Percentiles rank a stretch among this genome's conserved stretches.
These are phyloP conservation scores for Mesoclemmys tuberculata DNA, from an alignment of 2,113 vertebrate species.

Conservation along the genomic window DNA sequence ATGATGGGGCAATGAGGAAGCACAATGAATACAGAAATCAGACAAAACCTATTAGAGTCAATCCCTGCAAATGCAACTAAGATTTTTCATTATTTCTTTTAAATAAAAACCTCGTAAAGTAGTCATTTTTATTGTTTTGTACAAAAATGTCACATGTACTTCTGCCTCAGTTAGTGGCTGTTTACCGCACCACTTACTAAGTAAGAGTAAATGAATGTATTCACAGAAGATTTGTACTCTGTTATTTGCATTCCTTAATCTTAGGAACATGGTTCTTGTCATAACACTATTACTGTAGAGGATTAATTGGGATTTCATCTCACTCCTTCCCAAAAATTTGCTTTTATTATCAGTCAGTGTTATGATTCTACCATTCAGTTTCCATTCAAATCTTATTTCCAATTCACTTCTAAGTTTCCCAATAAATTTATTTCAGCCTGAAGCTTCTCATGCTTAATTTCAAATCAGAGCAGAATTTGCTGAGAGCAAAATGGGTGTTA, in stretches of 20 bases:
- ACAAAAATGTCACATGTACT: fast-evolving
- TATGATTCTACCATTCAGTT: neutral
- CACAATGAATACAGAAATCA: neutral
- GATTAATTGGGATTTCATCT: neutral
- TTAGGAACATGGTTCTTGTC: neutral
- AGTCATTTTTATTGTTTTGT: neutral
- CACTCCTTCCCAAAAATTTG: neutral
- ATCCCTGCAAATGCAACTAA: neutral
- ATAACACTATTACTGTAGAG: neutral
- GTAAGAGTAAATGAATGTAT: neutral
- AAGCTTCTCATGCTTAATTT: neutral
- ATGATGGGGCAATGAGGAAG: fast-evolving
- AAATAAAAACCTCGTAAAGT: fast-evolving
- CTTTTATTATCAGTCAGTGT: neutral
- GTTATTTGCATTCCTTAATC: neutral
- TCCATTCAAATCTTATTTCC: neutral
- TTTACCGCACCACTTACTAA: neutral
- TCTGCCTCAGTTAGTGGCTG: fast-evolving
- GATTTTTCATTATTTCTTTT: neutral
- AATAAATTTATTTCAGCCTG: neutral
- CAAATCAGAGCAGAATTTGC: neutral
- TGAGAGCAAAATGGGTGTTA: neutral
- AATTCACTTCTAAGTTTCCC: neutral
- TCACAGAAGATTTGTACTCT: neutral
- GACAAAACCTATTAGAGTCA: neutral